These are phyloP conservation scores for Gadus macrocephalus DNA, from an alignment of 2,113 vertebrate genomes.

Conservation along the genomic window DNA sequence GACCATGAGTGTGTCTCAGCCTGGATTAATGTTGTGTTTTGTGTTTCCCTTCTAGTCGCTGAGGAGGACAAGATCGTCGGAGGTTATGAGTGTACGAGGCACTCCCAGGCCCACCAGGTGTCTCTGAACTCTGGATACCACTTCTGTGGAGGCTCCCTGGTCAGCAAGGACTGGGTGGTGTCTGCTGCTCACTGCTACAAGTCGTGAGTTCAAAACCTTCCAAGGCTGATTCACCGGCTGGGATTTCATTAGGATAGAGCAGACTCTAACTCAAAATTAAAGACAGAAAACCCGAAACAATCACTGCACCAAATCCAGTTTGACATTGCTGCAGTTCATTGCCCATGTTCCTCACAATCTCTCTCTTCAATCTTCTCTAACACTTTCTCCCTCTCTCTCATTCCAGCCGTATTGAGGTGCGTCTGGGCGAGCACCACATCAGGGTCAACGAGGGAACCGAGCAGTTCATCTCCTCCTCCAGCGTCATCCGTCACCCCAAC, in stretches of 20 bases:
- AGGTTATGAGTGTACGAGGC: slow-evolving; percentile 59
- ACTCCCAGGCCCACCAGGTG: slow-evolving; percentile 63
- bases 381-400: background rate
- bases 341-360: background rate
- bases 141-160: slow-evolving; percentile 69
- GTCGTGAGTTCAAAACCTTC: slow-evolving; percentile 30
- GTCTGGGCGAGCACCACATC: slow-evolving; percentile 72
- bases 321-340: background rate
- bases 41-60: slow-evolving; percentile 47
- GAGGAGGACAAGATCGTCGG: slow-evolving; percentile 72
- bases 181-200: slow-evolving; percentile 70
- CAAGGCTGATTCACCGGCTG: too few relatives aligned
- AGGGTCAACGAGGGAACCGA: slow-evolving; percentile 43
- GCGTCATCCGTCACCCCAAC: slow-evolving; percentile 58
- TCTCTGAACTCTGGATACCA: slow-evolving; percentile 70
- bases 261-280: too few relatives aligned
- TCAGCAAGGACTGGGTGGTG: slow-evolving; percentile 58
- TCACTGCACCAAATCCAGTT: too few relatives aligned
- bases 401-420: slow-evolving; percentile 56
- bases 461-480: slow-evolving; percentile 55
- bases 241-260: too few relatives aligned
- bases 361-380: background rate
- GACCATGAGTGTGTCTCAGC: background rate
- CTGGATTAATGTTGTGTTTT: too few relatives aligned
- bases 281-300: too few relatives aligned